Conservation (phyloP, 92 coral and sea anemone species). For the Zoanthus sansibaricus region DNA sequence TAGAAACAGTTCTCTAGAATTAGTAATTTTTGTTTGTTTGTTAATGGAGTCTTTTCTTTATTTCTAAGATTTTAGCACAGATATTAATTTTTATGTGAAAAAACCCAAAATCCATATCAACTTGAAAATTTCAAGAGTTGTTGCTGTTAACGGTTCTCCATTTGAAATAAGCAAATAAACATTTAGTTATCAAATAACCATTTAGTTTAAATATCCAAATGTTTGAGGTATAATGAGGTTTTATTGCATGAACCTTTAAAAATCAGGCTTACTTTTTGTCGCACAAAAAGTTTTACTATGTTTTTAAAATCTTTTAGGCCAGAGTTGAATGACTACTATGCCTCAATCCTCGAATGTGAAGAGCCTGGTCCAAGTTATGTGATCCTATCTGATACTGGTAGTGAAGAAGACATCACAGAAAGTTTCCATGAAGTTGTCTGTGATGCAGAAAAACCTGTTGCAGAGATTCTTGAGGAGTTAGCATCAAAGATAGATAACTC, state of each 20-base stretch:
- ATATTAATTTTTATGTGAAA: conserved; percentile 10
- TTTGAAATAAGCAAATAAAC: too few relatives aligned
- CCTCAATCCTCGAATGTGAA: background rate
- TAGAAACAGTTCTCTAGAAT: conserved; percentile 9
- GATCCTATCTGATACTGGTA: background rate
- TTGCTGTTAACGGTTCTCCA: too few relatives aligned
- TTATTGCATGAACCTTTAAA: background rate
- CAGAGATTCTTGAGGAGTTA: conserved; percentile 11
- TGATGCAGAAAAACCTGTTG: background rate
- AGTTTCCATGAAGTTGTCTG: conserved; percentile 18
- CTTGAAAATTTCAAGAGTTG: background rate
- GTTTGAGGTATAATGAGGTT: too few relatives aligned
- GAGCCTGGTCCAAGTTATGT: conserved; percentile 10
- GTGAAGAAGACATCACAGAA: background rate
- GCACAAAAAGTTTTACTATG: background rate
- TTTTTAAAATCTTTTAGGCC: too few relatives aligned
- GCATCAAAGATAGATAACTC: background rate
- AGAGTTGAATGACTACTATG: conserved; percentile 3
- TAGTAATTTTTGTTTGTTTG: background rate
- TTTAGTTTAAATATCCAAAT: too few relatives aligned
- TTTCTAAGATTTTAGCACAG: conserved; percentile 17
- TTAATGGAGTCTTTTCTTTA: background rate
- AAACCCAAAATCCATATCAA: conserved; percentile 12
- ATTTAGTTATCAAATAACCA: too few relatives aligned
- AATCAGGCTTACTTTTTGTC: background rate